Base-by-base conservation (phyloP, 2,113 vertebrate species). In the Oplegnathus fasciatus region DNA sequence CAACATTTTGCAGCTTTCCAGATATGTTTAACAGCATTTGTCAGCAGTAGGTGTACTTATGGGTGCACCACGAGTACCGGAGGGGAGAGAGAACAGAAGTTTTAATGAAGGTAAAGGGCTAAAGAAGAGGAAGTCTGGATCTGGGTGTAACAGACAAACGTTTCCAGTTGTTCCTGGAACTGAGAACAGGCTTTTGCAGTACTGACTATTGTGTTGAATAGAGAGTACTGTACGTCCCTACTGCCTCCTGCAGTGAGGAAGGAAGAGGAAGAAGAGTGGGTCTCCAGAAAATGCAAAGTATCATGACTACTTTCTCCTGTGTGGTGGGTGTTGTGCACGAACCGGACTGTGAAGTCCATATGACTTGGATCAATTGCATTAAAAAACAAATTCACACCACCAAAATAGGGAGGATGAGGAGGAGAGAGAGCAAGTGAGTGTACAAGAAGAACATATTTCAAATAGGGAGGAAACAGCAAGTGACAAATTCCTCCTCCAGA, bases 171-270 rank as follows among this genome's bases (percentile, higher is more conserved):
- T 64, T 83, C 24, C 69, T 7, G 8, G 14, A 22, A 44, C 28
- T 11, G 55, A 64, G 40, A 64, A 15, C 15, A 17, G 64, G 32
- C 32, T 80, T 83, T 52, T 70, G n/a, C 40, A 67, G n/a, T n/a
- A 44, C 18, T 50, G 5, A 18, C 17, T 77, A 15, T 26, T 40
- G 40, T 74, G n/a, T 28, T 46, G 42, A 82, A 54, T 2, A 24
- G 58, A 73, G 2, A 32, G 4, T 13, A 71, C 40, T 70, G 26
- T 58, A 18, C 13, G 2, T 75, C 67, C 42, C 18, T 77, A n/a
- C 68, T 61, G 46, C 37, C 22, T 65, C 11, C 0, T 52, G 30
- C 24, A 69, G 71, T 50, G 48, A n/a, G 26, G 28, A 42, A 55
- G 18, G 14, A 37, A 37, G 34, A 37, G 34, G 34, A 37, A 69